Evolutionary conservation across 2,888 invertebrate species (phyloP), one percentile per base, ranked within the genome.

Genomic region (Orchesellides sinensis): DNA sequence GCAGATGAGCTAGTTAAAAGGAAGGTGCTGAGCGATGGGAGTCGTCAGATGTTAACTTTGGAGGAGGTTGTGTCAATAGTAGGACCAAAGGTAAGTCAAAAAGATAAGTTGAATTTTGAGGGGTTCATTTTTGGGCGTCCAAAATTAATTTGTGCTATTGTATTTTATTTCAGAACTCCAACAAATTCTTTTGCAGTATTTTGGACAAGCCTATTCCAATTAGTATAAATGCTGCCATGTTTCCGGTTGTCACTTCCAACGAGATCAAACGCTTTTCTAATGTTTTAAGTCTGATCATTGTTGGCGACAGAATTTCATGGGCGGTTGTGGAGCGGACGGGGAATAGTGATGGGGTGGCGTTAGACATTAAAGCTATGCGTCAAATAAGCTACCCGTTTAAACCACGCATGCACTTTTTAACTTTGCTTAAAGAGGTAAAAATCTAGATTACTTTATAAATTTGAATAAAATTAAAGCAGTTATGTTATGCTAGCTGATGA

Each of bases 241-340:
- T 61, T 47, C 84, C 84, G 19, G 19, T 52, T 23, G 19, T 74
- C n/a, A 32, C 73, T 21, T 3, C 40, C 3, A 40, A 77, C 10
- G 49, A 75, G 68, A 75, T 80, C 17, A 19, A 54, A 0, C 19
- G 52, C 14, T 63, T 59, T 23, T n/a, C 17, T 14, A 75, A 47
- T 6, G 84, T 80, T 17, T 17, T 86, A 49, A 86, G 87, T 59
- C 45, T 87, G 3, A 68, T 65, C 17, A 61, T 84, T 17, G 63
- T 56, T 23, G 85, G 82, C 23, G 79, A 77, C 29, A 59, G 35
- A 21, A 32, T 86, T 21, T 77, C 83, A 1, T 84, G 83, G 83
- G 70, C 79, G 19, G 45, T 73, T 6, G 72, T 84, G n/a, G 12
- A 70, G 0, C 72, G 84, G 17, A 17, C 17, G 35, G 14, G 21